Conservation (phyloP, 1,140 invertebrate genomes). For the Epicauta chinensis region DNA sequence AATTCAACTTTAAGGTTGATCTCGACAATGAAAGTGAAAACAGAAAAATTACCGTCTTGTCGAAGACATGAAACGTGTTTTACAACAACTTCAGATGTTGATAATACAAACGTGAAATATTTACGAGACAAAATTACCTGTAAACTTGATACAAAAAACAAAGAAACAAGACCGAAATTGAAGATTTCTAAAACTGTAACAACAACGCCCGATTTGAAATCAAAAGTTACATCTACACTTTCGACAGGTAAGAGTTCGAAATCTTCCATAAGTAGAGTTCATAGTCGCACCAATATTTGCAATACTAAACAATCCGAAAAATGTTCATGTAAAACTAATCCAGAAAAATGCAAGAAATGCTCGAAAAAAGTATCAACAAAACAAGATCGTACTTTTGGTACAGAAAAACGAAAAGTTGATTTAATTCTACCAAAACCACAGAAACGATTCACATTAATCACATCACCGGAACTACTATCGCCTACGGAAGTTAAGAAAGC, state of each 20-base stretch:
- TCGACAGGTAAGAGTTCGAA: slow-evolving; percentile 26
- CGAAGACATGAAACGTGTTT: slow-evolving; percentile 56
- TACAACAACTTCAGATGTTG: slow-evolving; percentile 32
- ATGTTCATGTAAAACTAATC: not conserved
- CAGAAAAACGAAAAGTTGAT: slow-evolving; percentile 36
- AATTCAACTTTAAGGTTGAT: slow-evolving; percentile 62
- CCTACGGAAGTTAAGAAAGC: slow-evolving; percentile 54
- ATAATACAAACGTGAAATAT: slow-evolving; percentile 50
- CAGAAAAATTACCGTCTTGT: slow-evolving; percentile 26
- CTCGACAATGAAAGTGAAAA: slow-evolving; percentile 45
- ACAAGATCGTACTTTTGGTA: slow-evolving; percentile 44
- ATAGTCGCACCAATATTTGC: slow-evolving; percentile 32
- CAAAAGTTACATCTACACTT: slow-evolving; percentile 28
- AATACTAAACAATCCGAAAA: slow-evolving; percentile 10
- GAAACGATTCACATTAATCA: slow-evolving; percentile 32
- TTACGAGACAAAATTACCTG: slow-evolving; percentile 53
- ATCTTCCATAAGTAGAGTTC: slow-evolving; percentile 20
- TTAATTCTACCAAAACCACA: slow-evolving; percentile 20
- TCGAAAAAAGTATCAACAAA: slow-evolving; percentile 9
- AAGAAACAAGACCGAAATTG: slow-evolving; percentile 26
- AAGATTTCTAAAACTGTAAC: slow-evolving; percentile 42
- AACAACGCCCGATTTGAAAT: slow-evolving; percentile 36
- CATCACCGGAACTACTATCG: slow-evolving; percentile 51
- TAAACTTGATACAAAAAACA: slow-evolving; percentile 46
- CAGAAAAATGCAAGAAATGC: not conserved